Evolutionary conservation across 1,140 invertebrate genomes (phyloP), one percentile per base, ranked within the genome.

Genomic region (Neodiprion pinetum): DNA sequence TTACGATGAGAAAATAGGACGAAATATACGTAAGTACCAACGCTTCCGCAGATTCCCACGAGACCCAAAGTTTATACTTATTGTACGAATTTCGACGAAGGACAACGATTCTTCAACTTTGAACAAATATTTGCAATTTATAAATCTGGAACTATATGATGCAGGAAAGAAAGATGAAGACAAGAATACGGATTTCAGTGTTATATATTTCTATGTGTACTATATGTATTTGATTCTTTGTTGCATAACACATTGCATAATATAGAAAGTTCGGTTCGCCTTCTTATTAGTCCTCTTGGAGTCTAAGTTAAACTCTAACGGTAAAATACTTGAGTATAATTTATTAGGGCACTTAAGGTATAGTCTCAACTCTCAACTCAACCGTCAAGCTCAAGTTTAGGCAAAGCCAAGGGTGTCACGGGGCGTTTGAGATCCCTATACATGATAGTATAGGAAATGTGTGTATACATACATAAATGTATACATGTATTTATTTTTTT

Each of bases 311-410:
- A 49, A 66, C 21, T 75, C 74, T 74, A 78, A 78, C 78, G 77
- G 74, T 73, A 66, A 53, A 21, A 28, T 72, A 61, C 48, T 67
- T 66, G 67, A 53, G 69, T 75, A 81, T 84, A 86, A 86, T 85
- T 85, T 84, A 86, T 85, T 86, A 84, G 84, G 85, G 82, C 85
- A 86, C 83, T 86, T 85, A 81, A 77, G 75, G 71, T 73, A 17
- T 61, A 61, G 53, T 61, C 53, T 61, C 53, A 61, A 61, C 53
- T 61, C 53, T 61, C n/a, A 61, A 61, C 11, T 17, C 11, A 61
- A 61, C 11, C n/a, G 53, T 61, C 11, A 61, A 61, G 53, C 53
- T 61, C n/a, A 61, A 17, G n/a, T 61, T 61, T 61, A 61, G 53
- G 3, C n/a, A 12, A 14, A 61, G 53, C 53, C 11, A 61, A 17